A percentile compares a stretch with the other conserved stretches of the same genome.
Evolutionary conservation across 1,140 invertebrate species (phyloP).

Genomic region (Drosophila varians): DNA sequence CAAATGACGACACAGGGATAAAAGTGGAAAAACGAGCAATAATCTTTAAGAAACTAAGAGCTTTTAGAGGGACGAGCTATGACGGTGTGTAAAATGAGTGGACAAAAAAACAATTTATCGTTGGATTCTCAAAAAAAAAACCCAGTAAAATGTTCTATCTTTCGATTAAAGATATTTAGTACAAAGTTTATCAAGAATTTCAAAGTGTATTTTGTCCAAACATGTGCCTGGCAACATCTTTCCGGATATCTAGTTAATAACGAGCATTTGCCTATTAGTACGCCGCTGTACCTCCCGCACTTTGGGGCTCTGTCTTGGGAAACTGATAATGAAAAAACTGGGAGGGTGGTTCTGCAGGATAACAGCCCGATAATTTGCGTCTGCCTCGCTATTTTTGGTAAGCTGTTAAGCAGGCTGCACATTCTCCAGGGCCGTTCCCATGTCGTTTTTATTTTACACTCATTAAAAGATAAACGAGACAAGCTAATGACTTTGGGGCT

Average conservation of each 20-base stretch:
- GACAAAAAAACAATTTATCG: not conserved
- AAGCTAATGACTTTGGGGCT: conserved; percentile 76
- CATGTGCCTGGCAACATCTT: not conserved
- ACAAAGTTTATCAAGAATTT: not conserved
- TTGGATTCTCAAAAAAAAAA: not conserved
- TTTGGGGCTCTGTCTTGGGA: conserved; percentile 10
- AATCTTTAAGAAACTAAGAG: conserved; percentile 7
- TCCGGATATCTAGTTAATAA: conserved; percentile 35
- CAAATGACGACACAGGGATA: conserved; percentile 7
- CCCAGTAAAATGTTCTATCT: not conserved
- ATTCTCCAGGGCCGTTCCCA: conserved; percentile 2
- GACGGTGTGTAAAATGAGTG: not conserved
- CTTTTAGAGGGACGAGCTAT: not conserved
- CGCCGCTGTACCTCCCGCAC: conserved; percentile 6
- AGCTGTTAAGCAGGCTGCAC: conserved; percentile 19
- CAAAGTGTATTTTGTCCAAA: not conserved
- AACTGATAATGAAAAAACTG: conserved; percentile 2
- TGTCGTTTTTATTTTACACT: conserved; percentile 73
- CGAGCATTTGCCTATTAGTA: conserved; percentile 32
- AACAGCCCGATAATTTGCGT: conserved; percentile 54
- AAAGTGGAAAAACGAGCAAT: not conserved
- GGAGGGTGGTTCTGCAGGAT: not conserved
- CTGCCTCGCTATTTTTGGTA: conserved; percentile 28
- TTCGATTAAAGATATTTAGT: not conserved
- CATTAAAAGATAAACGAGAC: conserved; percentile 82